Evolutionary conservation across 2,797 vertebrate genomes (phyloP).

Genomic region (Sciaenops ocellatus): DNA sequence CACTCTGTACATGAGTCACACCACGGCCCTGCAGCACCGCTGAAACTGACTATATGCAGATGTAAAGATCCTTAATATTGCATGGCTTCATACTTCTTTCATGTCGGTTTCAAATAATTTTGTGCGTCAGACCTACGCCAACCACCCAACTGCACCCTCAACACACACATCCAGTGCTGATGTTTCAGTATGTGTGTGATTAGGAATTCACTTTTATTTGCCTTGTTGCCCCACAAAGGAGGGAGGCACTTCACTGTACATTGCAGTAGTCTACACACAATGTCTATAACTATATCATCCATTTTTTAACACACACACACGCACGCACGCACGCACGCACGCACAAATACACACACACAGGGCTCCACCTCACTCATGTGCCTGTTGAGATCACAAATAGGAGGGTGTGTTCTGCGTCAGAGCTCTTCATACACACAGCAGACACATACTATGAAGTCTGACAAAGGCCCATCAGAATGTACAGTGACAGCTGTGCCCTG

Average conservation of each 20-base stretch:
- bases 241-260: constrained; percentile 11
- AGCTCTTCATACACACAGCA: constrained; percentile 37
- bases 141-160: constrained; percentile 14
- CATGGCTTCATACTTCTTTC: constrained; percentile 40
- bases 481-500: constrained; percentile 41
- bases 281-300: constrained; percentile 57
- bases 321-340: constrained; percentile 24
- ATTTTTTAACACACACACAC: constrained; percentile 52
- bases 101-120: constrained; percentile 30
- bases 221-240: constrained; percentile 36
- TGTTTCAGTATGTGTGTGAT: constrained; percentile 51
- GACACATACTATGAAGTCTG: constrained; percentile 21
- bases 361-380: constrained; percentile 29
- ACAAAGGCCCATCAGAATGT: constrained; percentile 30
- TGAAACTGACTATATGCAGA: not conserved
- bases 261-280: constrained; percentile 38
- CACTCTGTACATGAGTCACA: not conserved
- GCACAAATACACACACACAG: constrained; percentile 7
- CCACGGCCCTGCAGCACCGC: too few relatives aligned
- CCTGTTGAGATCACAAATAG: constrained; percentile 31
- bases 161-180: constrained; percentile 5
- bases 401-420: constrained; percentile 23
- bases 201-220: constrained; percentile 78
- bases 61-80: constrained; percentile 36
- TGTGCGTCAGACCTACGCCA: constrained; percentile 19